Conservation (phyloP, 2,888 invertebrate genomes). For the Drosophila monieri region DNA sequence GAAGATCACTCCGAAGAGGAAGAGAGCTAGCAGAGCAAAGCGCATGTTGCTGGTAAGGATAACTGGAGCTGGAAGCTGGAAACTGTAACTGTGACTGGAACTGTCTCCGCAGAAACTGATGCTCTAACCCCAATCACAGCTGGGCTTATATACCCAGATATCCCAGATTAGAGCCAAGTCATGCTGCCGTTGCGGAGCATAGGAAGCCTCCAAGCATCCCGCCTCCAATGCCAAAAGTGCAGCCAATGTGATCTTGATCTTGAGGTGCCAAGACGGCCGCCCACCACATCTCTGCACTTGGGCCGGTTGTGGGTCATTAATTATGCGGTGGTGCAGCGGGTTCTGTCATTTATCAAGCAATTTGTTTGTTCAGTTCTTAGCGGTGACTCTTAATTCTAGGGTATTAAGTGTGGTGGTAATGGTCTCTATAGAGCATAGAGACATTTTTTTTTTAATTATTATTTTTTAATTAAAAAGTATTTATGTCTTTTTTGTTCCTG, state of each 20-base stretch:
- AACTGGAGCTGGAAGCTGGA: constrained; percentile 1
- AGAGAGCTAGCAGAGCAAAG: constrained; percentile 54
- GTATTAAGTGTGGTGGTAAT: neutral
- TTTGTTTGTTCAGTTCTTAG: neutral
- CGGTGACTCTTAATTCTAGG: constrained; percentile 1
- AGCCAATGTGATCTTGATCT: constrained; percentile 5
- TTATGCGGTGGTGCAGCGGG: constrained; percentile 33
- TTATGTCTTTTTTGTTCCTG: too few relatives aligned
- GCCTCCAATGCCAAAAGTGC: neutral
- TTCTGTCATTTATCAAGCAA: constrained; percentile 5
- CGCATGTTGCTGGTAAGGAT: constrained; percentile 58
- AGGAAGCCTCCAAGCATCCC: constrained; percentile 35
- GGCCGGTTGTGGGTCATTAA: constrained; percentile 61
- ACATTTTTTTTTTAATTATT: too few relatives aligned
- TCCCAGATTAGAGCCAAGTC: constrained; percentile 4
- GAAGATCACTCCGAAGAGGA: constrained; percentile 55
- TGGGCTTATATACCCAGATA: constrained; percentile 12
- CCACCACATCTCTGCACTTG: constrained; percentile 57
- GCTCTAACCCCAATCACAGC: constrained; percentile 32
- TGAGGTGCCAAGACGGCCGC: neutral
- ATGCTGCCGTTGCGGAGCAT: constrained; percentile 41
- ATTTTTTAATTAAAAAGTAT: too few relatives aligned
- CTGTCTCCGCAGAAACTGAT: constrained; percentile 22
- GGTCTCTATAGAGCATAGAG: neutral
- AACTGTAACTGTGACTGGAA: constrained; percentile 6